Percentiles rank a stretch among this genome's conserved stretches.
These are phyloP conservation scores for Mionectes macconnelli DNA, from an alignment of 2,113 vertebrate genomes.

Conservation along the genomic window DNA sequence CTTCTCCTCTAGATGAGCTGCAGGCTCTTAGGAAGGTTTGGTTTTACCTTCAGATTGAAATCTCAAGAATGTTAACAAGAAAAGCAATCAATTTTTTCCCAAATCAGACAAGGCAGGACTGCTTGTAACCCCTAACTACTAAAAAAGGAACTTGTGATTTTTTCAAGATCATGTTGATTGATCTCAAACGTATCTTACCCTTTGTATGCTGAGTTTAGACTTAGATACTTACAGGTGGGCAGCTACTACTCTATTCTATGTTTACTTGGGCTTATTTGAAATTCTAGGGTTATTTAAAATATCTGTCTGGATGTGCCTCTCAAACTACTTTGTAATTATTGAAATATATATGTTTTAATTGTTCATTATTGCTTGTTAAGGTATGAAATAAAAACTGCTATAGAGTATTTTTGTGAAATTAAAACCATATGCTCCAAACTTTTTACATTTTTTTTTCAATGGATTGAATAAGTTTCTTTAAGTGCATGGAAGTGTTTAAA, in stretches of 20 bases:
- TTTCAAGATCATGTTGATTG: not conserved
- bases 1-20: not conserved
- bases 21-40: not conserved
- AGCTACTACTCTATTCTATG: not conserved
- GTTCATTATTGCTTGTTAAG: not conserved
- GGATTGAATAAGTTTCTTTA: not conserved
- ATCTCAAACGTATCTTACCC: not conserved
- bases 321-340: not conserved
- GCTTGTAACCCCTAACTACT: not conserved
- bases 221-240: not conserved
- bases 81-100: not conserved
- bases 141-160: not conserved
- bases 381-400: not conserved
- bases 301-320: not conserved
- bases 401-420: not conserved
- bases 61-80: not conserved
- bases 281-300: not conserved
- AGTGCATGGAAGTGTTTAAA: not conserved
- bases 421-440: not conserved
- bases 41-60: not conserved
- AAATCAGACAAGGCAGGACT: not conserved
- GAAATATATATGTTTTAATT: not conserved
- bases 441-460: not conserved
- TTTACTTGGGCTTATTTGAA: not conserved
- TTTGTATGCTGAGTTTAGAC: not conserved